phyloP scores from a whole-genome alignment of 2,113 vertebrate genomes.

The Stigmatopora argus region DNA sequence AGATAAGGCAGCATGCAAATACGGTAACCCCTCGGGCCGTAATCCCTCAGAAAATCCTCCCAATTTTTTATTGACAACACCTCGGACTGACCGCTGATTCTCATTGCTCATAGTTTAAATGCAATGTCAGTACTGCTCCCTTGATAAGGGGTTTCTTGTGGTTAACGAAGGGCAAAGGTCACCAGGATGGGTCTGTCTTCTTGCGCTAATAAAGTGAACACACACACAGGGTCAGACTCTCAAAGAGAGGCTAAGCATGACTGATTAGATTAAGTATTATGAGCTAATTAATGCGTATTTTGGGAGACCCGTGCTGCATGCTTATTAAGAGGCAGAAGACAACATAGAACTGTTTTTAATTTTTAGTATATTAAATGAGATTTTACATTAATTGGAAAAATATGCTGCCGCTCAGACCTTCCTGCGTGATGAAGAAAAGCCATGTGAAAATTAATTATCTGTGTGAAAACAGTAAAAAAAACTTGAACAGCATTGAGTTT shows the following conservation, averaged over 20 bases:
- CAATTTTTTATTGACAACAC: conserved; percentile 22
- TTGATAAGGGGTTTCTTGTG: conserved; percentile 28
- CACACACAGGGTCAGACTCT: neutral
- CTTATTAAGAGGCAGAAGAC: conserved; percentile 30
- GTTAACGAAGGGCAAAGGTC: conserved; percentile 43
- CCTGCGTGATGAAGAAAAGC: conserved; percentile 15
- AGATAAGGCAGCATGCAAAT: conserved; percentile 16
- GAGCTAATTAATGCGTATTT: conserved; percentile 56
- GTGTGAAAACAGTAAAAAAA: neutral
- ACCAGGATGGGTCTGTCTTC: conserved; percentile 10
- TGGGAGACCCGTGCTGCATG: conserved; percentile 49
- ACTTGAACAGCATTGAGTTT: neutral
- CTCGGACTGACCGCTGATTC: conserved; percentile 20
- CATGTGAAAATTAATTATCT: conserved; percentile 14
- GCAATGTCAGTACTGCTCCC: neutral
- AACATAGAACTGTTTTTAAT: conserved; percentile 32
- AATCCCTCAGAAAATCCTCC: neutral
- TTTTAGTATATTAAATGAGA: conserved; percentile 3
- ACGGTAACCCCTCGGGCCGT: neutral
- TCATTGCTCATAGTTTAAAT: conserved; percentile 7
- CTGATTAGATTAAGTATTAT: conserved; percentile 59
- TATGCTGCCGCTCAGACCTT: conserved; percentile 4
- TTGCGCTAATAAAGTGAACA: neutral
- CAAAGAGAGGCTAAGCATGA: conserved; percentile 41
- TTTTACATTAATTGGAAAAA: neutral